Evolutionary conservation across 2,888 invertebrate genomes (phyloP), one percentile per base, ranked within the genome.

Genomic region (Drosophila cracens): DNA sequence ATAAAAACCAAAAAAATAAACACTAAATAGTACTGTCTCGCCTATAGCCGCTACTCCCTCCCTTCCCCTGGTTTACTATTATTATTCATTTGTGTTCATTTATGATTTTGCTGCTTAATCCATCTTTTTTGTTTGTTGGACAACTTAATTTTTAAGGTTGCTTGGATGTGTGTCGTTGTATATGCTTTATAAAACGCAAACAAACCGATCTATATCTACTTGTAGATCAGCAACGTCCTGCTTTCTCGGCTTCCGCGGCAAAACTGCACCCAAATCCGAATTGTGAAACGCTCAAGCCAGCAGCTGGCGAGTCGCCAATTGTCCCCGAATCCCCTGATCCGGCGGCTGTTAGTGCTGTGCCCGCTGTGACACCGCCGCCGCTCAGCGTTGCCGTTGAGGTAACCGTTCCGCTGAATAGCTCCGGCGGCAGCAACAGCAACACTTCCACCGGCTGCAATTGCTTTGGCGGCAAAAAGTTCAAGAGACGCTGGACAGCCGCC

Each of bases 201-300:
- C 81, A 82, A 88, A 85, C 76, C 87, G 92, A 91, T 92, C 91
- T 91, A 92, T 91, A 89, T 92, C 92, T 92, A 90, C 90, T 93
- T 93, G 92, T 93, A 93, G 93, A 93, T 93, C 92, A 91, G 78
- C 92, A 91, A 84, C 92, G 93, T 92, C 93, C 93, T 93, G 93
- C 93, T 93, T 93, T 93, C 93, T 93, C 93, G 92, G 93, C 92
- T 89, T 92, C 93, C 79, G 91, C 90, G 89, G 89, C 92, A 83
- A 93, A 92, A 92, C 87, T 92, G 81, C 90, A 91, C 82, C 82
- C 86, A 83, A 91, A 91, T 82, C 84, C 86, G 48, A 82, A 90
- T 71, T 91, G 91, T 80, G 91, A 86, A 82, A 78, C 75, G 75
- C 76, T 77, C 76, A 83, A 79, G 52, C 58, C 60, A 68, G 81